Evolutionary conservation across 1,140 invertebrate genomes (phyloP), one percentile per base, ranked within the genome.

Genomic region (Maconellicoccus hirsutus): DNA sequence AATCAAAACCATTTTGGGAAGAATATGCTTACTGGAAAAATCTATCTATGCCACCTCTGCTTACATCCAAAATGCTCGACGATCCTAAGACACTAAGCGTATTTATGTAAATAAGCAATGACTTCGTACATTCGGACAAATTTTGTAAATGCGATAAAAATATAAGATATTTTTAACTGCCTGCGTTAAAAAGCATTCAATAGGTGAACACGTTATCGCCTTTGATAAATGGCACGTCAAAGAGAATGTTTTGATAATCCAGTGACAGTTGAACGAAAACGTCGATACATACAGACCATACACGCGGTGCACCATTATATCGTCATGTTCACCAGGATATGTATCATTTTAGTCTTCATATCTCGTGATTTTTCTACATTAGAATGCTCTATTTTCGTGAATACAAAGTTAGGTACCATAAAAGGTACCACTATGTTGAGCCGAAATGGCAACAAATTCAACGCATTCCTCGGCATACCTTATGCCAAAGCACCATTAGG

Each of bases 391-490:
- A 16, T 66, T 23, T 66, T 23, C 22, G 42, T 73, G 7, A 61
- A 39, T 16, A 70, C 69, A 19, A 14, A 59, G 6, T 70, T 72
- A 82, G 74, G 74, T 10, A 59, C 21, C 8, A 33, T 75, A 12
- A 59, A 59, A 42, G 74, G 74, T 4, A 71, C 29, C 10, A 61
- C 38, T 1, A 42, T 71, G 19, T 39, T n/a, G n/a, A 26, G 71
- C 2, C 70, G 69, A 73, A 59, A 71, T 29, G 71, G 70, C 19
- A 27, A 66, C 16, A 21, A 61, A 23, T 77, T 82, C 12, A 77
- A 82, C 72, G 76, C 75, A 12, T 82, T 80, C 73, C 74, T 78
- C 16, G 79, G 79, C n/a, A 79, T 82, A 70, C 81, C 81, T 0
- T 82, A 79, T 72, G 81, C 81, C 10, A 75, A 79, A 72, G 77